These are phyloP conservation scores for Calliphora vicina DNA, from an alignment of 1,140 invertebrate species.

Conservation along the genomic window DNA sequence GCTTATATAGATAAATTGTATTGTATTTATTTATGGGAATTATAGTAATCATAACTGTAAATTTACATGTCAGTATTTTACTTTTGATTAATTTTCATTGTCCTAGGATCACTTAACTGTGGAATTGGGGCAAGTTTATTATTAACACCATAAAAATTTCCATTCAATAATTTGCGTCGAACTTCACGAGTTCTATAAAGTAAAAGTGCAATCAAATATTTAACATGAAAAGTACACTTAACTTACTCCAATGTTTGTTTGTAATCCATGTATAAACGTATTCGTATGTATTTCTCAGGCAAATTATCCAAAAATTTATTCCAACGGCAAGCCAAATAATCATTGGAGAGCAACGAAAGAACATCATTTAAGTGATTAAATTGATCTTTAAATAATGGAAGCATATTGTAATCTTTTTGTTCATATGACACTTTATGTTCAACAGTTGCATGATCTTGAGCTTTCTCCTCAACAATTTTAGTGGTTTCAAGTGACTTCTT, in stretches of 20 bases:
- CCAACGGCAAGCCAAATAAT: constrained; percentile 47
- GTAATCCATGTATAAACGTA: constrained; percentile 35
- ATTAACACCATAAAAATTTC: constrained; percentile 53
- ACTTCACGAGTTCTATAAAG: constrained; percentile 35
- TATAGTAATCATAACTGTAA: no score
- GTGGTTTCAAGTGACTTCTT: neutral
- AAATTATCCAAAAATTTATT: constrained; percentile 48
- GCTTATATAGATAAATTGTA: no score
- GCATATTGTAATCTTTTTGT: constrained; percentile 44
- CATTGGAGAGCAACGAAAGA: constrained; percentile 42
- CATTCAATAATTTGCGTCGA: constrained; percentile 49
- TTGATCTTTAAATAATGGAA: constrained; percentile 47
- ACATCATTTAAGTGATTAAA: constrained; percentile 47
- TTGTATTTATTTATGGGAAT: no score
- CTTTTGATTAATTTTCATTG: neutral
- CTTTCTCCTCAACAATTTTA: constrained; percentile 28
- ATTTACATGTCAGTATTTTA: no score
- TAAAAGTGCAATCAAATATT: constrained; percentile 34
- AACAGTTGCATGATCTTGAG: constrained; percentile 30
- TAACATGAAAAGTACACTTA: neutral
- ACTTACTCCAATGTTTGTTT: neutral
- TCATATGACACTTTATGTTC: constrained; percentile 43
- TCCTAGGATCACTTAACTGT: constrained; percentile 41
- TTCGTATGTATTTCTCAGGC: constrained; percentile 44
- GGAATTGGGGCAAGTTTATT: constrained; percentile 54